These are phyloP conservation scores for Rissa tridactyla DNA, from an alignment of 2,113 vertebrate species.

Conservation along the genomic window DNA sequence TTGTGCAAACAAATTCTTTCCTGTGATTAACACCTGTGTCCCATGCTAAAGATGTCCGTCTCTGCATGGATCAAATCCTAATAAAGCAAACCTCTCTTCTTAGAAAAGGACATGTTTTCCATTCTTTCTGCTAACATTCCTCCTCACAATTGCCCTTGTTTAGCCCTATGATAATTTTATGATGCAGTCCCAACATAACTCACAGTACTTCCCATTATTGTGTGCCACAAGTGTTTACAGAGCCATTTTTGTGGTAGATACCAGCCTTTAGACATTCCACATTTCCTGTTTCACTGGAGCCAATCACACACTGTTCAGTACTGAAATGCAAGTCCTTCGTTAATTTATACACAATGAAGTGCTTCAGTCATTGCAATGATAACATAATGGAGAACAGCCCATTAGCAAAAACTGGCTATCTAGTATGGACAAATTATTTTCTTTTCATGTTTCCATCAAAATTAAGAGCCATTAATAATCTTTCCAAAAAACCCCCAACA, in stretches of 20 bases:
- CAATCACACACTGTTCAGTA: not conserved
- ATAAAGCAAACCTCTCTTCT: not conserved
- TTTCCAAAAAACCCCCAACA: not conserved
- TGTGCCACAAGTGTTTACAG: slow-evolving; percentile 35
- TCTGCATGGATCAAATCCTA: not conserved
- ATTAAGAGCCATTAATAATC: not conserved
- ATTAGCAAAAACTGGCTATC: not conserved
- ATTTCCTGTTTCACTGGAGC: not conserved
- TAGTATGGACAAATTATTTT: not conserved
- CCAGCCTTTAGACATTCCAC: not conserved
- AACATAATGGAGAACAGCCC: not conserved
- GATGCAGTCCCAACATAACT: not conserved
- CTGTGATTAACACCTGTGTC: not conserved
- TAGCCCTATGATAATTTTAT: slow-evolving; percentile 3
- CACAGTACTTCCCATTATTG: slow-evolving; percentile 14
- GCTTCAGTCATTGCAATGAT: not conserved
- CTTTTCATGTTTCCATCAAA: slow-evolving; percentile 12
- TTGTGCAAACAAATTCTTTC: not conserved
- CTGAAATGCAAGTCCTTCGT: not conserved
- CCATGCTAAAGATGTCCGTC: not conserved
- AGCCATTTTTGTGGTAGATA: slow-evolving; percentile 30
- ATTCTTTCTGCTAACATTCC: not conserved
- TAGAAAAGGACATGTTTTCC: not conserved
- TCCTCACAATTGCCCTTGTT: slow-evolving; percentile 34
- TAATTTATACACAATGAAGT: slow-evolving; percentile 19